A percentile compares a stretch with the other conserved stretches of the same genome.
These are phyloP conservation scores for Drosophila albomicans DNA, from an alignment of 1,140 invertebrate genomes.

Conservation along the genomic window DNA sequence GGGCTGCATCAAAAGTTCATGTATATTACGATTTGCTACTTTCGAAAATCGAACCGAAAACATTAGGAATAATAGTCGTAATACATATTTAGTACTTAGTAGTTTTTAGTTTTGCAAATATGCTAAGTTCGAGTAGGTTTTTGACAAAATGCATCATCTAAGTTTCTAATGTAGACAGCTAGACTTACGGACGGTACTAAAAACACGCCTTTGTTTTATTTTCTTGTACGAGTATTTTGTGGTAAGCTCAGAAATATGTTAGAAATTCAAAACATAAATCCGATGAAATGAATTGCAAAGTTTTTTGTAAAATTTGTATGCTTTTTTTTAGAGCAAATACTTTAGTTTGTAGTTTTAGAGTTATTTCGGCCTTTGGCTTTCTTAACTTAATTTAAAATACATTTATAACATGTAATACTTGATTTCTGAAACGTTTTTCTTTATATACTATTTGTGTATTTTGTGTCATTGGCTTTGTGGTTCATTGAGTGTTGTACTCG, in stretches of 20 bases:
- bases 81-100: slow-evolving; percentile 1
- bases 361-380: neutral
- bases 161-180: neutral
- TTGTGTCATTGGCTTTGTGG: neutral
- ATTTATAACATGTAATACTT: slow-evolving; percentile 3
- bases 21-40: neutral
- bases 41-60: neutral
- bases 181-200: slow-evolving; percentile 1
- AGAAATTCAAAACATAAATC: neutral
- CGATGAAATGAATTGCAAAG: neutral
- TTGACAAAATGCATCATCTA: neutral
- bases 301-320: neutral
- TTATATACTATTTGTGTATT: neutral
- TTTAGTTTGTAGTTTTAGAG: neutral
- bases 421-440: too few species aligned
- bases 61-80: neutral
- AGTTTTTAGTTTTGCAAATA: neutral
- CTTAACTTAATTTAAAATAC: slow-evolving; percentile 1
- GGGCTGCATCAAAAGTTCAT: neutral
- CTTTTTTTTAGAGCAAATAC: neutral
- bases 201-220: slow-evolving; percentile 11
- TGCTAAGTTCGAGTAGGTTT: too few species aligned
- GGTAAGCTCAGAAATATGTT: slow-evolving; percentile 16
- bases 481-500: slow-evolving; percentile 6
- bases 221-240: neutral